These are phyloP conservation scores for Stenichneumon culpator DNA, from an alignment of 2,888 invertebrate genomes.

Conservation along the genomic window DNA sequence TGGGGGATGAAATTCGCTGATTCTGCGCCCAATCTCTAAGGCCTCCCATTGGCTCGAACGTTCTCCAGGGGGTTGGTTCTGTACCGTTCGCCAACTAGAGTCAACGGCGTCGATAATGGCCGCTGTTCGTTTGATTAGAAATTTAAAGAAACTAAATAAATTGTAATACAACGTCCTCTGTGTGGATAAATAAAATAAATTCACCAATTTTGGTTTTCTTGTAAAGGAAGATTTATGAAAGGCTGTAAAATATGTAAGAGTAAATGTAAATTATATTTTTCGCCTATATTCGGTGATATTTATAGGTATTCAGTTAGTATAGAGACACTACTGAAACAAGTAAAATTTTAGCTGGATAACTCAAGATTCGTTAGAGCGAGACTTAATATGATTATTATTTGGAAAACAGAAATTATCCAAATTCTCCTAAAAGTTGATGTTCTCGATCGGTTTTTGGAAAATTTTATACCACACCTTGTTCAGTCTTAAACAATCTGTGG, in stretches of 20 bases:
- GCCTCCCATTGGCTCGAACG: constrained; percentile 74
- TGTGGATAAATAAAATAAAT: neutral
- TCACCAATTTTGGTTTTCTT: neutral
- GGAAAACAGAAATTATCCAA: neutral
- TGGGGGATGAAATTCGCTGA: constrained; percentile 76
- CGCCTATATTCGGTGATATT: neutral
- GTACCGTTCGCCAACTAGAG: constrained; percentile 28
- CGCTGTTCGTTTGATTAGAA: neutral
- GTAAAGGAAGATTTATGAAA: neutral
- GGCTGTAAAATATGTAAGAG: neutral
- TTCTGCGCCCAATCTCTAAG: constrained; percentile 75
- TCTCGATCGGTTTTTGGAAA: neutral
- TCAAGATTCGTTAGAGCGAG: neutral
- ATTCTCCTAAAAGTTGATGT: neutral
- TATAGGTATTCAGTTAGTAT: neutral
- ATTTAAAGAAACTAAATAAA: constrained; percentile 34
- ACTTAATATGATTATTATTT: neutral
- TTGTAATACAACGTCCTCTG: neutral
- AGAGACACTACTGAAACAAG: neutral
- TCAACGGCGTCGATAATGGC: constrained; percentile 53
- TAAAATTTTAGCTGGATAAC: neutral
- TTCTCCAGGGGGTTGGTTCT: constrained; percentile 76
- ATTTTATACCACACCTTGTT: neutral
- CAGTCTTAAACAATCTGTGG: neutral
- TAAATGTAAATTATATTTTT: neutral